phyloP scores from a whole-genome alignment of 1,140 invertebrate species.

The Globodera rostochiensis region DNA sequence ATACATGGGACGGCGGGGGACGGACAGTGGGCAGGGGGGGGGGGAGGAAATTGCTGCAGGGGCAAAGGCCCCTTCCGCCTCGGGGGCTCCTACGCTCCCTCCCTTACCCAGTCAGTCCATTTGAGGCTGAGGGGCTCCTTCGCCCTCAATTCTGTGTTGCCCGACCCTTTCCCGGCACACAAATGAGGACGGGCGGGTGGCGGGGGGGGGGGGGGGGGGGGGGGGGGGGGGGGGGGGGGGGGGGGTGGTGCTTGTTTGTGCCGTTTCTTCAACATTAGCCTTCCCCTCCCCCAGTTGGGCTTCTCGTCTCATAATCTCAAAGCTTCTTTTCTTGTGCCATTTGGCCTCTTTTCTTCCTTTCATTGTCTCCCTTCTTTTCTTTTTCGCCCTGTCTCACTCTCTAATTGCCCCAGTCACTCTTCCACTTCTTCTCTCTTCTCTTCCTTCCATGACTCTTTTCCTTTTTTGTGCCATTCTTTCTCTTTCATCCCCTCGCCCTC shows the following conservation, averaged over 20 bases:
- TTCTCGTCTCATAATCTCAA: neutral
- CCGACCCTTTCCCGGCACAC: neutral
- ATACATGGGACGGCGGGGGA: neutral
- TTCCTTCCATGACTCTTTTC: neutral
- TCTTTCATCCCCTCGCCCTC: neutral
- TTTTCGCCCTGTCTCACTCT: neutral
- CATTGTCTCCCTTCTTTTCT: neutral
- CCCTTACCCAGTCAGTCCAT: neutral
- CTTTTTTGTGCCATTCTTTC: neutral
- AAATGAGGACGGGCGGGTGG: constrained; percentile 1
- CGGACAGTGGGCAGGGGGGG: neutral
- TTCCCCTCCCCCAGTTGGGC: neutral
- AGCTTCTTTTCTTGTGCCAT: neutral
- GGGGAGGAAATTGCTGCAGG: neutral
- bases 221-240: neutral
- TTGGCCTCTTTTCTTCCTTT: too few species aligned
- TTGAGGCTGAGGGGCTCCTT: neutral
- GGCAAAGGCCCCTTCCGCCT: neutral
- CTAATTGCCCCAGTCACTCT: neutral
- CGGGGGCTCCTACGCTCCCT: neutral
- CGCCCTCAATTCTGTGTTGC: neutral
- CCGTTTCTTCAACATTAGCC: neutral
- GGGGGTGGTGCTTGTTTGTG: constrained; percentile 10
- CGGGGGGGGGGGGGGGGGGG: neutral
- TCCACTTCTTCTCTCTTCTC: neutral